Base-by-base conservation (phyloP, 2,797 vertebrate species). In the Pipistrellus nathusii region DNA sequence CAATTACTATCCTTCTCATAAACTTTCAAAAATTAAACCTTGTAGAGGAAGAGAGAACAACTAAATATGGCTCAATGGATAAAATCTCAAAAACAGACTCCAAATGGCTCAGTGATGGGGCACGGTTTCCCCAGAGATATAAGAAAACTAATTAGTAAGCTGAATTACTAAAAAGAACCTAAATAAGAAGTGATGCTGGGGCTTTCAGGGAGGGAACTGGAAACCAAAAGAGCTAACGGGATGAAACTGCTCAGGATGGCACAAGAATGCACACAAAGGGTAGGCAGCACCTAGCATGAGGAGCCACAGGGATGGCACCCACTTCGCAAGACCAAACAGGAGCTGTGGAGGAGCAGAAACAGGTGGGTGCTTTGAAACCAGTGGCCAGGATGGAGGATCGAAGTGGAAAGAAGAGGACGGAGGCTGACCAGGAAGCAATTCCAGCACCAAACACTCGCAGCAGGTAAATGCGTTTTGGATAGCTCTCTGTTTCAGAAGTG, bases 401-500 rank as follows among this genome's bases (percentile, higher is more conserved):
- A 35, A 44, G 68, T 21, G 82, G 30, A 38, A 38, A 59, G 27
- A 57, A 17, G 2, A 3, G 13, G 21, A 48, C 7, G 23, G 2
- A 38, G 53, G 25, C 53, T n/a, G 51, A 2, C 25, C 30, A 12
- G 11, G 5, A 18, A 53, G 30, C 27, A 18, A 64, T 35, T n/a
- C 62, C 55, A 13, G 30, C 1, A 0, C 23, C 0, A 1, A 27
- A 0, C 1, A 1, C 0, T 7, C 0, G 32, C n/a, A 2, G 3
- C 2, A 30, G 55, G 23, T 8, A 12, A 5, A 10, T 2, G 3
- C 1, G 8, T 27, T 17, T 21, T 20, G 41, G 46, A 23, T 2
- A 8, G 17, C 14, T 38, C 12, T 59, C 51, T 35, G 53, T 57
- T 68, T 71, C n/a, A 46, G 27, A 64, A 51, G 32, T 9, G 17